These are phyloP conservation scores for Lipotes vexillifer DNA, from an alignment of 2,113 vertebrate species.

Conservation along the genomic window DNA sequence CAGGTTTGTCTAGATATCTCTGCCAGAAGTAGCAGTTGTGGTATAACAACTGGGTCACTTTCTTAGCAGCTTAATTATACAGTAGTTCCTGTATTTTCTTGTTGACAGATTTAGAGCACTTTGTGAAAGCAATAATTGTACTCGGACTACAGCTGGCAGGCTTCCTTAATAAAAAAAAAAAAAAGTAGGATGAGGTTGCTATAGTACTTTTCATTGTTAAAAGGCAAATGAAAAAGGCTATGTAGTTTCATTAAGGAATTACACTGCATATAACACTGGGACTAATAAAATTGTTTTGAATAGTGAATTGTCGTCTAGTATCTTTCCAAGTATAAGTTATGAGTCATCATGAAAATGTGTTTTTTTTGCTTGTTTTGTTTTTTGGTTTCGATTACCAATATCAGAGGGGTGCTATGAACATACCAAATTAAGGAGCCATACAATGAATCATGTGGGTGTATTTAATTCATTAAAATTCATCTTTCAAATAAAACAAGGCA, in stretches of 20 bases:
- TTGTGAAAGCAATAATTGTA: constrained; percentile 73
- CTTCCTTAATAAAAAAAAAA: constrained; percentile 51
- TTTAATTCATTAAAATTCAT: neutral
- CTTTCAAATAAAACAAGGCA: neutral
- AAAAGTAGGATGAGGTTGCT: constrained; percentile 53
- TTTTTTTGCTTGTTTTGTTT: neutral
- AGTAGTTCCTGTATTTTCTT: constrained; percentile 62
- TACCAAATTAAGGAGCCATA: neutral
- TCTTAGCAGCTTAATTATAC: constrained; percentile 64
- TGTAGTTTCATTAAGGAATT: constrained; percentile 1
- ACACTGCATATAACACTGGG: neutral
- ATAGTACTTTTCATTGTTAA: constrained; percentile 58
- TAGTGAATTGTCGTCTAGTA: neutral
- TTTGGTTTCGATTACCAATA: neutral
- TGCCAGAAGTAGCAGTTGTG: constrained; percentile 33
- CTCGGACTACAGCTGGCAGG: constrained; percentile 74
- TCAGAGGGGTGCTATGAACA: neutral
- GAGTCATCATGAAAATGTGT: neutral
- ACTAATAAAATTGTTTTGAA: constrained; percentile 41
- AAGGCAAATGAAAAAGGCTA: neutral
- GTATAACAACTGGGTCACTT: constrained; percentile 50
- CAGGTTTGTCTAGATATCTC: constrained; percentile 15
- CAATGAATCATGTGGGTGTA: neutral
- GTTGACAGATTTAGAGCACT: constrained; percentile 77
- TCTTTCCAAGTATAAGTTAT: neutral